These are phyloP conservation scores for Congeria kusceri DNA, from an alignment of 2,888 invertebrate genomes.

Conservation along the genomic window DNA sequence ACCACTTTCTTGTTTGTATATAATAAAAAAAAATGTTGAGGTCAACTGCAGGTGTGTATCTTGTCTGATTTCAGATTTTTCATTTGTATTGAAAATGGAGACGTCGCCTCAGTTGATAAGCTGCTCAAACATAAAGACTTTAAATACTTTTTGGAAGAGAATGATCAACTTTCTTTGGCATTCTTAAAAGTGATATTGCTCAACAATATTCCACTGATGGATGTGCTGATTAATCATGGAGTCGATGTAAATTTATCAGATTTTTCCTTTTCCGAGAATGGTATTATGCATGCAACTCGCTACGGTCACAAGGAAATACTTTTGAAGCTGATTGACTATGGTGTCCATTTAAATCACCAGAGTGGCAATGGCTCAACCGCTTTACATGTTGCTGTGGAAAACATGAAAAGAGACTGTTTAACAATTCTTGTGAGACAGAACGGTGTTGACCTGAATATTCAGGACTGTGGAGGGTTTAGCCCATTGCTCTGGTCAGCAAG, in stretches of 20 bases:
- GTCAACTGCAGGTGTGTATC: no score
- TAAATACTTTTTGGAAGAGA: constrained; percentile 25
- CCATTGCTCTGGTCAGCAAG: constrained; percentile 56
- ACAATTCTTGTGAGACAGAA: constrained; percentile 46
- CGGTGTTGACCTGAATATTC: constrained; percentile 55
- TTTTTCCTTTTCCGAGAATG: constrained; percentile 61
- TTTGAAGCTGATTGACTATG: constrained; percentile 39
- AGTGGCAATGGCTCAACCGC: constrained; percentile 60
- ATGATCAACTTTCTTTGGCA: constrained; percentile 57
- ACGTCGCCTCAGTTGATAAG: constrained; percentile 21
- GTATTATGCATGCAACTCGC: constrained; percentile 57
- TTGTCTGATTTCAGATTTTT: constrained; percentile 45
- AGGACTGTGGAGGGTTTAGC: constrained; percentile 60
- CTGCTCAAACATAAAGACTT: constrained; percentile 33
- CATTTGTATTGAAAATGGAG: constrained; percentile 46
- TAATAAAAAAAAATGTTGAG: no score
- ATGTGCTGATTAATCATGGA: constrained; percentile 41
- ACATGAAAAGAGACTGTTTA: constrained; percentile 49
- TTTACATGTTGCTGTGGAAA: constrained; percentile 60
- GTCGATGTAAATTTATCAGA: constrained; percentile 46
- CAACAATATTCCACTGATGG: constrained; percentile 47
- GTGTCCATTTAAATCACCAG: constrained; percentile 56
- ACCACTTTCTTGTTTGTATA: no score
- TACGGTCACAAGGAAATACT: constrained; percentile 62
- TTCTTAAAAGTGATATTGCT: constrained; percentile 57